Percentiles rank a stretch among this genome's conserved stretches.
These are phyloP conservation scores for Heliconius hewitsoni DNA, from an alignment of 1,140 invertebrate genomes.

Conservation along the genomic window DNA sequence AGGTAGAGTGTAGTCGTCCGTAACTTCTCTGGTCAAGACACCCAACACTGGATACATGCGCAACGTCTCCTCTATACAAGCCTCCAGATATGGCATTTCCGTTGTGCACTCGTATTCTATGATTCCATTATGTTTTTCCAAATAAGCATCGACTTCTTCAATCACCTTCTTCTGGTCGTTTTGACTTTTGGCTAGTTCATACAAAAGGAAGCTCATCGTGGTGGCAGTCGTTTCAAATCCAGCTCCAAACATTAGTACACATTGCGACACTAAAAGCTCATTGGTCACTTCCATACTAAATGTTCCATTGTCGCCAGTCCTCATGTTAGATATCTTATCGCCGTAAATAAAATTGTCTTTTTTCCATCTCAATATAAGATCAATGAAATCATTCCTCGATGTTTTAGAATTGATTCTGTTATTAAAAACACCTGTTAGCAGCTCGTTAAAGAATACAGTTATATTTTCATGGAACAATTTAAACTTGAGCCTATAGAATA, in stretches of 20 bases:
- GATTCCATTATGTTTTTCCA: conserved; percentile 28
- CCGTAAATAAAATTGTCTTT: conserved; percentile 37
- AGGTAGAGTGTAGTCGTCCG: conserved; percentile 42
- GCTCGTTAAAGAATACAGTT: conserved; percentile 37
- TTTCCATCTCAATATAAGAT: conserved; percentile 44
- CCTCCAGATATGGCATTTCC: conserved; percentile 40
- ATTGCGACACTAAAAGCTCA: conserved; percentile 40
- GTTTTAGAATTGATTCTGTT: conserved; percentile 35
- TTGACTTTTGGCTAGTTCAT: conserved; percentile 40
- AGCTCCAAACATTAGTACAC: conserved; percentile 43
- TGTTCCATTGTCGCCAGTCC: conserved; percentile 25
- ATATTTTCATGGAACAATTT: conserved; percentile 39
- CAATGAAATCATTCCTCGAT: conserved; percentile 45
- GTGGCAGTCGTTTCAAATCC: conserved; percentile 48
- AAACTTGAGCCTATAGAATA: conserved; percentile 43
- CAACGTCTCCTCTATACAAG: conserved; percentile 41
- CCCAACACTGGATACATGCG: conserved; percentile 45
- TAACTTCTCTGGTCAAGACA: conserved; percentile 41
- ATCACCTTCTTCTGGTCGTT: conserved; percentile 36
- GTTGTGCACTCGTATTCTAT: conserved; percentile 41
- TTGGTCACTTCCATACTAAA: conserved; percentile 36
- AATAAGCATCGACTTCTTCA: conserved; percentile 45
- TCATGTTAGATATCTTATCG: conserved; percentile 36
- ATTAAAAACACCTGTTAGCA: conserved; percentile 40
- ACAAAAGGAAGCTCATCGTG: conserved; percentile 39